Evolutionary conservation across 2,113 vertebrate genomes (phyloP).

Genomic region (Ailurus styani): DNA sequence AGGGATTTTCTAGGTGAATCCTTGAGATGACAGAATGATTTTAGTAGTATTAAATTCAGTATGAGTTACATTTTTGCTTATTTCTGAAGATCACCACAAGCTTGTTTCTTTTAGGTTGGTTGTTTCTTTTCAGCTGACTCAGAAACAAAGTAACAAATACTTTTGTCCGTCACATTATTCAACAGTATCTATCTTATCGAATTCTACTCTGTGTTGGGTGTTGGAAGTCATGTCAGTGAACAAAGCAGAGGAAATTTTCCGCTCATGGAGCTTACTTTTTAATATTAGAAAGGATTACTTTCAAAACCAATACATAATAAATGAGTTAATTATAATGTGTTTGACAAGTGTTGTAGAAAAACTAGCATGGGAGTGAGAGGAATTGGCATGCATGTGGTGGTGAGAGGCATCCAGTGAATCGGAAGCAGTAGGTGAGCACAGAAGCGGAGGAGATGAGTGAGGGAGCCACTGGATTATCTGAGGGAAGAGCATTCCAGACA

Average conservation of each 20-base stretch:
- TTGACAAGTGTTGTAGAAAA: neutral
- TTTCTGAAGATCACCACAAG: neutral
- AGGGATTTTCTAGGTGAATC: neutral
- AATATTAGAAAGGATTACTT: neutral
- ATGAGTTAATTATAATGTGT: neutral
- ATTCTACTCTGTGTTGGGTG: neutral
- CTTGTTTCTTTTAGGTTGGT: neutral
- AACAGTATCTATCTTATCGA: neutral
- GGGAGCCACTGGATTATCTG: neutral
- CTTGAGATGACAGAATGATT: neutral
- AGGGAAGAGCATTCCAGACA: neutral
- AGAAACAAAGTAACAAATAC: neutral
- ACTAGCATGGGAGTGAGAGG: neutral
- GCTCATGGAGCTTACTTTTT: neutral
- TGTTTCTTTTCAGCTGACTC: neutral
- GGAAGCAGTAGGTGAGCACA: neutral
- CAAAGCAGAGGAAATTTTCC: neutral
- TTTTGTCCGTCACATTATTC: neutral
- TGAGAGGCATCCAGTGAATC: neutral
- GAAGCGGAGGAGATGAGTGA: no score
- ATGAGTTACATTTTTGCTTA: neutral
- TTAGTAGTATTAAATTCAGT: neutral
- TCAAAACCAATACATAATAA: neutral
- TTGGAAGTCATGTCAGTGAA: neutral
- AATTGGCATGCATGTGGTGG: neutral